Evolutionary conservation across 2,797 vertebrate species (phyloP), one percentile per base, ranked within the genome.

Genomic region (Pseudochirops corinnae): DNA sequence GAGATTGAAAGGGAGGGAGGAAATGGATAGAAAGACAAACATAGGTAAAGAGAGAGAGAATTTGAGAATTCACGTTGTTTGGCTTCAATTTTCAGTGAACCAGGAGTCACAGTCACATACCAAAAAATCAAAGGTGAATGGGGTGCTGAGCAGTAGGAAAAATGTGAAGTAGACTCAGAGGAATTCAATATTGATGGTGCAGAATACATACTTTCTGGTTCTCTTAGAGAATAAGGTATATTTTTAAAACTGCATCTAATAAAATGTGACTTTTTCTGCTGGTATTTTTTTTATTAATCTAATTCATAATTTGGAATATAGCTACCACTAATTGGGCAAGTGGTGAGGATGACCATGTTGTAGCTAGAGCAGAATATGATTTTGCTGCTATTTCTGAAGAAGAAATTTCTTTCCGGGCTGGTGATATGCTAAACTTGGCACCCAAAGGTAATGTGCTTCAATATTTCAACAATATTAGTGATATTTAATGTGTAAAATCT

Each of bases 301-400:
- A 74, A 93, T 97, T 97, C 93, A 94, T 93, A 87, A 97, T 98
- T 98, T 97, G 94, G 95, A 92, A 95, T 97, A 50, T 52, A 98
- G 97, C 93, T 98, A 99, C 93, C n/a, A 98, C 98, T 91, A 99
- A 99, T 97, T 99, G 99, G 99, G 99, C 99, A 0, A 99, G 97
- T 92, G 99, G 99, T 94, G 99, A 99, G 92, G 99, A 99, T 60
- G 99, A 99, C 98, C 99, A 99, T 50, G 99, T 99, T 18, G 99
- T 99, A 95, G 99, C 99, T 97, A 99, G 99, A 99, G 99, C 99
- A 26, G 99, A 99, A 97, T 99, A 99, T 91, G 99, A 99, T 97
- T 99, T 99, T 97, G 98, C 39, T 93, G 99, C 99, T 5, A 98
- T 99, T 4, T 99, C 99, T 57, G 99, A 99, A 97, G 99, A 99